Percentiles rank a stretch among this genome's conserved stretches.
phyloP scores from a whole-genome alignment of 35 echinoderm and acorn worm genomes.

The Strongylocentrotus purpuratus region DNA sequence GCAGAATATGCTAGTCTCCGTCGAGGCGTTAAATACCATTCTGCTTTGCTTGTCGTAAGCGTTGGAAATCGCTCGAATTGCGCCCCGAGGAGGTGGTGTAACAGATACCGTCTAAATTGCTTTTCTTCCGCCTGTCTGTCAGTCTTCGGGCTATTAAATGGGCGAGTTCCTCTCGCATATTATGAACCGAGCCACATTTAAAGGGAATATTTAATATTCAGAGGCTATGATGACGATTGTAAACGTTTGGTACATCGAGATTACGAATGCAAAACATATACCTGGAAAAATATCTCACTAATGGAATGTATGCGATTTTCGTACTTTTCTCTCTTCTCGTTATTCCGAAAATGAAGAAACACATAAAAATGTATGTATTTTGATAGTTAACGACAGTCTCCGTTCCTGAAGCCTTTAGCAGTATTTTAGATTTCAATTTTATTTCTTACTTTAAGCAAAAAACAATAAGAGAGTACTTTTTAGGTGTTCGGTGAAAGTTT shows the following conservation, averaged over 20 bases:
- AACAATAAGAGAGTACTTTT: no score
- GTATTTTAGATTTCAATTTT: no score
- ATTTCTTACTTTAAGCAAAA: no score
- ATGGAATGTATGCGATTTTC: no score
- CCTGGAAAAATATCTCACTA: no score
- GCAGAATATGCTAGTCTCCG: slow-evolving; percentile 27
- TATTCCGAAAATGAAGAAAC: no score
- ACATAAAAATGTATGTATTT: no score
- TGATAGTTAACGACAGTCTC: no score
- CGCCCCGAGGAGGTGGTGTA: not conserved
- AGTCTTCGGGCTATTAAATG: not conserved
- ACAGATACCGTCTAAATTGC: slow-evolving; percentile 20
- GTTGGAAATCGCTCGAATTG: slow-evolving; percentile 5
- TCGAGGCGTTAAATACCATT: slow-evolving; percentile 29
- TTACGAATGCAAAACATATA: no score
- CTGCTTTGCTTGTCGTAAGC: not conserved
- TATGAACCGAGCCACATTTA: not conserved
- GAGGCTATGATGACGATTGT: not conserved
- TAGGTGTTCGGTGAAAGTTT: no score
- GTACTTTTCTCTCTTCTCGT: no score
- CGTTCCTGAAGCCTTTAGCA: no score
- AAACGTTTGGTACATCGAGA: not conserved
- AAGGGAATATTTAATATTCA: not conserved
- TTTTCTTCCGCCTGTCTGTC: slow-evolving; percentile 44
- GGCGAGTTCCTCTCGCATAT: not conserved